phyloP scores from a whole-genome alignment of 2,888 invertebrate species.

The Diadegma fenestrale region DNA sequence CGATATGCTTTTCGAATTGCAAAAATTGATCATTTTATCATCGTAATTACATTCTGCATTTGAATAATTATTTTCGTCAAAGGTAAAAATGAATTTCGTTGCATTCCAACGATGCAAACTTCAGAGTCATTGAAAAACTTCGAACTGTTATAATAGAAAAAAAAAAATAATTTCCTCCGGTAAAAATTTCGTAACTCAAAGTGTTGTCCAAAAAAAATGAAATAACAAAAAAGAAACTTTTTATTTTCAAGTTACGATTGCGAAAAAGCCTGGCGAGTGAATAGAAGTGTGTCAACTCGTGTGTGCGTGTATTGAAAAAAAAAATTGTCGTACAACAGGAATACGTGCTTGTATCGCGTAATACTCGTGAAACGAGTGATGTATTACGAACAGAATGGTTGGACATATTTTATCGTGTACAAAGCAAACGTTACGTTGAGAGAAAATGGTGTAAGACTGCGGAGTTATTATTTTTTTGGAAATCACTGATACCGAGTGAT shows the following conservation, averaged over 20 bases:
- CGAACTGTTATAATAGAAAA: not conserved
- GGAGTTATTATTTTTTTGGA: not conserved
- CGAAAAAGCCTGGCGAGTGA: not conserved
- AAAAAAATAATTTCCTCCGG: too few species aligned
- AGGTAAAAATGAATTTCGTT: too few species aligned
- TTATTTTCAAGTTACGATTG: not conserved
- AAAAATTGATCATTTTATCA: too few species aligned
- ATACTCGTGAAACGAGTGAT: constrained; percentile 21
- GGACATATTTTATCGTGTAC: constrained; percentile 11
- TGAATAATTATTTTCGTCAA: too few species aligned
- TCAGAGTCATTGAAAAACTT: too few species aligned
- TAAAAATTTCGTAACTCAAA: not conserved
- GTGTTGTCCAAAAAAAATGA: not conserved
- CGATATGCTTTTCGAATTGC: too few species aligned
- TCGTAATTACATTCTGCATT: too few species aligned
- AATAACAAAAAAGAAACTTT: not conserved
- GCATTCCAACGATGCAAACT: too few species aligned
- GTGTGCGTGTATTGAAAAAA: constrained; percentile 1
- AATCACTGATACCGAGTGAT: not conserved
- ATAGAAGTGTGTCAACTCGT: constrained; percentile 6
- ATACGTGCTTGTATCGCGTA: constrained; percentile 52
- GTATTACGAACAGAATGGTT: not conserved
- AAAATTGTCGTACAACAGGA: constrained; percentile 41
- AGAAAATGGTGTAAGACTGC: not conserved
- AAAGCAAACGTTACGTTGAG: not conserved